Conservation (phyloP, 2,797 vertebrate genomes). For the Loriculus beryllinus region DNA sequence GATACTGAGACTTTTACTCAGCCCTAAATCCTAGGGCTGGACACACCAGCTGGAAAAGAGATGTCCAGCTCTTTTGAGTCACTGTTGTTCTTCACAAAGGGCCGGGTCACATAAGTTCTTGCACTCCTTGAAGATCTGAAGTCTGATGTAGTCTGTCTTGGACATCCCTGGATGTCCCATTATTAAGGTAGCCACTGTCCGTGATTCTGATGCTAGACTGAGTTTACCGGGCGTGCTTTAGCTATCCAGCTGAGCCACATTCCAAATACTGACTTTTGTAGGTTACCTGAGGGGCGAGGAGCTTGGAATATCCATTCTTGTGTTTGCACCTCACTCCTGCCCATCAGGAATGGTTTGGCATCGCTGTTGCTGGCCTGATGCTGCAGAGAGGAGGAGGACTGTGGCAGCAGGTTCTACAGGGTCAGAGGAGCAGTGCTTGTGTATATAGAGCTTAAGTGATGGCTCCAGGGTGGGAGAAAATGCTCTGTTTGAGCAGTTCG, state of each 20-base stretch:
- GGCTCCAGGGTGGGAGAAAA: slow-evolving; percentile 48
- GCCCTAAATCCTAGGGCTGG: not conserved
- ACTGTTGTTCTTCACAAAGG: fast-evolving
- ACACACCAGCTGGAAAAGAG: not conserved
- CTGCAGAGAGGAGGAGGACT: not conserved
- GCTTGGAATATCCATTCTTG: not conserved
- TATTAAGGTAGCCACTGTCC: fast-evolving
- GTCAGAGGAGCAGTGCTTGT: not conserved
- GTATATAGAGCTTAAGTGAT: slow-evolving; percentile 5
- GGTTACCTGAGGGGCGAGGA: too few relatives aligned
- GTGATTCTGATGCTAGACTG: not conserved
- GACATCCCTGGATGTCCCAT: not conserved
- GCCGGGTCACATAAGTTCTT: not conserved
- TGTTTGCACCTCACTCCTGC: not conserved
- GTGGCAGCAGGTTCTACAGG: not conserved
- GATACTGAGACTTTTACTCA: not conserved
- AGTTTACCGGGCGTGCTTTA: not conserved
- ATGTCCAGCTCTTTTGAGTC: not conserved
- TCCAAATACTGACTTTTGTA: not conserved
- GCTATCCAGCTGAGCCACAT: not conserved
- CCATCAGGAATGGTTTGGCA: not conserved
- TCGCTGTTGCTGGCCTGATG: not conserved
- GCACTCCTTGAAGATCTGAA: not conserved
- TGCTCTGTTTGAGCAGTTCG: slow-evolving; percentile 42
- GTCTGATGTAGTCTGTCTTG: fast-evolving